Percentiles rank a stretch among this genome's conserved stretches.
phyloP scores from a whole-genome alignment of 2,888 invertebrate genomes.

The Chirona hameri region DNA sequence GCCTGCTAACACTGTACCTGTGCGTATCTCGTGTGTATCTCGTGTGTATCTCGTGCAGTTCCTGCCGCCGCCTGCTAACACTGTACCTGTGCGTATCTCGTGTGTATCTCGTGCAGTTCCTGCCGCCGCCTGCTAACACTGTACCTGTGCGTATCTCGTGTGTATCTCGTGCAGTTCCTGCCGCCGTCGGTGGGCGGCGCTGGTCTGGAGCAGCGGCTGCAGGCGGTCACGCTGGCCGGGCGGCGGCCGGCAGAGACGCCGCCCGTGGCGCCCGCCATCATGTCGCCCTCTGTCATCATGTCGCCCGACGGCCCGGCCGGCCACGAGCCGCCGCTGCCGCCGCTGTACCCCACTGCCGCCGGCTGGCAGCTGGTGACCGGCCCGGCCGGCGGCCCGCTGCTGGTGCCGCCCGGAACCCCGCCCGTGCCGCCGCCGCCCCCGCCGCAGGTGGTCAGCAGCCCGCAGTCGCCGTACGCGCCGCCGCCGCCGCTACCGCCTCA shows the following conservation, averaged over 20 bases:
- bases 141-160: not conserved
- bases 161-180: not conserved
- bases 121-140: not conserved
- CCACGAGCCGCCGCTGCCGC: constrained; percentile 45
- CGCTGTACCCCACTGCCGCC: constrained; percentile 88
- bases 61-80: not conserved
- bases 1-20: no score
- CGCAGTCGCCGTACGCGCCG: constrained; percentile 67
- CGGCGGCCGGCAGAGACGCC: constrained; percentile 34
- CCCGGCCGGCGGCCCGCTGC: constrained; percentile 37
- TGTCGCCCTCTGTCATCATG: constrained; percentile 37
- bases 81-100: not conserved
- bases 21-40: no score
- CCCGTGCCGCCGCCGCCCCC: not conserved
- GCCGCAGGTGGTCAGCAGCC: constrained; percentile 56
- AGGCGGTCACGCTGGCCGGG: constrained; percentile 39
- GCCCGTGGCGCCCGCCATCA: constrained; percentile 40
- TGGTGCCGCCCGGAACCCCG: constrained; percentile 34
- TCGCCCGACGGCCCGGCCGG: not conserved
- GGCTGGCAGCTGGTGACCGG: constrained; percentile 75
- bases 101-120: not conserved
- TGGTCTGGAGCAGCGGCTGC: constrained; percentile 33
- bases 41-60: not conserved
- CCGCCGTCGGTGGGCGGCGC: not conserved
- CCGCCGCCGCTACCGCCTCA: not conserved